phyloP scores from a whole-genome alignment of 2,113 vertebrate genomes.

The Meles meles region DNA sequence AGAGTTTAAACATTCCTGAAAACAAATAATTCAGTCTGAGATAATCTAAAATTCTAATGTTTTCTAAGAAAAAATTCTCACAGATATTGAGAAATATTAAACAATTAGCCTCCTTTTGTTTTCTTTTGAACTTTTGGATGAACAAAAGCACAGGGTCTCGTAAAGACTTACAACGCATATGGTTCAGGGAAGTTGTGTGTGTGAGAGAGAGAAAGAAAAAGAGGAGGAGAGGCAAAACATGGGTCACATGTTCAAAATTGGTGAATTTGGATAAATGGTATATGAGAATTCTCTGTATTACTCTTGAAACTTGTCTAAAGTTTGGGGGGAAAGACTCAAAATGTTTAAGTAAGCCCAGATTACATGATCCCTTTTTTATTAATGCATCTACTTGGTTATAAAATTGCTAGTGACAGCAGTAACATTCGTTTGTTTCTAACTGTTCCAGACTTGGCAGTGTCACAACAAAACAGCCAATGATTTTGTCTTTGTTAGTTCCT shows the following conservation, averaged over 20 bases:
- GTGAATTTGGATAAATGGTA: neutral
- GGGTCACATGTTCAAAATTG: neutral
- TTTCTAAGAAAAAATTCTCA: slow-evolving; percentile 20
- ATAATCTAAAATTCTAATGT: slow-evolving; percentile 29
- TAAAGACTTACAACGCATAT: neutral
- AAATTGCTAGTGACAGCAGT: neutral
- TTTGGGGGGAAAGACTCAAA: neutral
- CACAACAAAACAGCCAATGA: slow-evolving; percentile 98
- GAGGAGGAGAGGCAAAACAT: neutral
- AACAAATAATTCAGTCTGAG: slow-evolving; percentile 15
- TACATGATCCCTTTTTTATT: neutral
- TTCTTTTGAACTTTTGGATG: neutral
- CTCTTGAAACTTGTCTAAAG: neutral
- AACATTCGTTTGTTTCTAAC: slow-evolving; percentile 48
- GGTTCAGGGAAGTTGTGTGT: neutral
- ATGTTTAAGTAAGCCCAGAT: neutral
- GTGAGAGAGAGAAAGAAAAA: neutral
- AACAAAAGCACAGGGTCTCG: neutral
- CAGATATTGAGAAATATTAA: neutral
- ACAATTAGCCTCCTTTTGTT: slow-evolving; percentile 12
- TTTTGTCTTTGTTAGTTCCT: slow-evolving; percentile 97
- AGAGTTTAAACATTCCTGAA: slow-evolving; percentile 41
- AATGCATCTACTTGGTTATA: neutral
- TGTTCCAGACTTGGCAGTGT: slow-evolving; percentile 94
- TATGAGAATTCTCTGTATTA: neutral